These are phyloP conservation scores for Potamarius usumacintae DNA, from an alignment of 2,113 vertebrate species.

Conservation along the genomic window DNA sequence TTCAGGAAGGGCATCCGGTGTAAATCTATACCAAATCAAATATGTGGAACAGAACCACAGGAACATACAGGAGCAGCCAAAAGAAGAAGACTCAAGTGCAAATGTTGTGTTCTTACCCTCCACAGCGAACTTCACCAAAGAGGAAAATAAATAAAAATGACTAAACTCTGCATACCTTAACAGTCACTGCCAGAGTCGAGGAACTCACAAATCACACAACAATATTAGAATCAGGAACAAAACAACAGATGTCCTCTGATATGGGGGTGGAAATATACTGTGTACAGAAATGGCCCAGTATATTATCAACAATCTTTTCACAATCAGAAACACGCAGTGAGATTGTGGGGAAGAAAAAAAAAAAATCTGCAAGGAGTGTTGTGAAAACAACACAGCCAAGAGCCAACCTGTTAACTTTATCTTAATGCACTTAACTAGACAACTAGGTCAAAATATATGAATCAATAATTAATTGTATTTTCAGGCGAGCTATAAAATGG, in stretches of 20 bases:
- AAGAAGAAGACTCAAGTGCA: too few relatives aligned
- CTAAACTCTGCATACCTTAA: background rate
- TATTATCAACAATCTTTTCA: background rate
- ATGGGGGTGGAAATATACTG: background rate
- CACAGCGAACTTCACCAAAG: background rate
- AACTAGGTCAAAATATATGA: background rate
- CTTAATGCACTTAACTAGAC: background rate
- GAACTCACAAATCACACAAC: background rate
- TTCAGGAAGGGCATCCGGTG: too few relatives aligned
- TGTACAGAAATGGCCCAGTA: background rate
- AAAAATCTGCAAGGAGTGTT: background rate
- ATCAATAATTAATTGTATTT: slow-evolving; percentile 7
- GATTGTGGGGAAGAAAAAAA: too few relatives aligned
- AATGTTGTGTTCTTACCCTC: background rate
- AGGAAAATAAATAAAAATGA: background rate
- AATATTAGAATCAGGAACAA: background rate
- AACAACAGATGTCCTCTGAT: background rate
- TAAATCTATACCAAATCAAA: too few relatives aligned
- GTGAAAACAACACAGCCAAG: background rate
- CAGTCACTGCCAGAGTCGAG: background rate
- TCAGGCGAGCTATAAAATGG: background rate
- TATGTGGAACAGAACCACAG: too few relatives aligned
- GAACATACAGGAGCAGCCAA: too few relatives aligned
- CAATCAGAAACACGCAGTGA: too few relatives aligned
- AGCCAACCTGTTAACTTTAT: background rate